Evolutionary conservation across 2,888 invertebrate genomes (phyloP).

Genomic region (Lepidochrysops patricia): DNA sequence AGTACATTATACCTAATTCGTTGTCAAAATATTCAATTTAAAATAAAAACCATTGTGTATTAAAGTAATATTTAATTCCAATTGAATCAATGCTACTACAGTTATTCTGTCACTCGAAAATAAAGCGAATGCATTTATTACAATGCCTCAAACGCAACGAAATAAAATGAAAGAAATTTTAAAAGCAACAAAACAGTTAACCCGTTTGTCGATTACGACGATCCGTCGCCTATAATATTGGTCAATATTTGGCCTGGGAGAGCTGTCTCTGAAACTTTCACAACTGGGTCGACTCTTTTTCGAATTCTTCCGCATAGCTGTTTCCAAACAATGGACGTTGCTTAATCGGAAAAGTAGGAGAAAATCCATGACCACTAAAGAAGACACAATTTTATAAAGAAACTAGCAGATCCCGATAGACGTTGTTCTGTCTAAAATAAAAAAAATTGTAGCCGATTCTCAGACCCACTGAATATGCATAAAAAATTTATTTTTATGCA

Average conservation of each 20-base stretch:
- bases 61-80: too few relatives aligned
- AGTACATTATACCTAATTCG: too few relatives aligned
- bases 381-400: neutral
- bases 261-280: constrained; percentile 26
- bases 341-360: neutral
- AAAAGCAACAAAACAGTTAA: neutral
- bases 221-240: too few relatives aligned
- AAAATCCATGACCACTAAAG: neutral
- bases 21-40: too few relatives aligned
- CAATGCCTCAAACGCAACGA: neutral
- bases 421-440: too few relatives aligned
- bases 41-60: too few relatives aligned
- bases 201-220: neutral
- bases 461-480: too few relatives aligned
- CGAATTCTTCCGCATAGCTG: constrained; percentile 44
- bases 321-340: constrained; percentile 31
- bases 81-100: too few relatives aligned
- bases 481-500: too few relatives aligned
- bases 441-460: too few relatives aligned
- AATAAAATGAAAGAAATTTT: neutral
- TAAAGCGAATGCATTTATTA: neutral
- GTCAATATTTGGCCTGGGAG: constrained; percentile 17
- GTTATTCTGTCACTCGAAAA: too few relatives aligned
- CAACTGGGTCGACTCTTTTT: constrained; percentile 45
- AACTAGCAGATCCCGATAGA: too few relatives aligned